Evolutionary conservation across 2,888 invertebrate genomes (phyloP).

Genomic region (Volucella inanis): DNA sequence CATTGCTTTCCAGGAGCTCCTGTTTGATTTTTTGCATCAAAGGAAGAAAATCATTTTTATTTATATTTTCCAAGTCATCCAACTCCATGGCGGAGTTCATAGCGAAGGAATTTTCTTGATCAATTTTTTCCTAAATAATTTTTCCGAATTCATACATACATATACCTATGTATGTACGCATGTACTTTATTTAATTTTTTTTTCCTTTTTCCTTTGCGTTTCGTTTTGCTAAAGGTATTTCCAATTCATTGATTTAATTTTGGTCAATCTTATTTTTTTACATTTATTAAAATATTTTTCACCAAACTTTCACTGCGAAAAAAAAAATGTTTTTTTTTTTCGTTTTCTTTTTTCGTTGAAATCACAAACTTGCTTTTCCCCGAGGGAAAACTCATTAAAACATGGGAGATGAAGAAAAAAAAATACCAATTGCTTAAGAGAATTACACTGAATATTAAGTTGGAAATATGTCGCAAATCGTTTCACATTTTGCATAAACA

Average conservation of each 20-base stretch:
- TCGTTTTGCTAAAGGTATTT: conserved; percentile 1
- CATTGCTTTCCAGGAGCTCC: conserved; percentile 81
- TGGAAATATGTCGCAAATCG: neutral
- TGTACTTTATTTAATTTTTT: conserved; percentile 27
- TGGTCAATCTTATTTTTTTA: conserved; percentile 16
- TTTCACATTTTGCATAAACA: conserved; percentile 58
- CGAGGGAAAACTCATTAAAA: conserved; percentile 67
- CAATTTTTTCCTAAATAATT: conserved; percentile 50
- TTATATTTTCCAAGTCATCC: conserved; percentile 81
- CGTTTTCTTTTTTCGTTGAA: conserved; percentile 9
- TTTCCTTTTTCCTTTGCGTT: conserved; percentile 12
- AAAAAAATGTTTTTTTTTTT: conserved; percentile 53
- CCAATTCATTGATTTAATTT: conserved; percentile 28
- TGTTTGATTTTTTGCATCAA: conserved; percentile 82
- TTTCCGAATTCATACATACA: conserved; percentile 51
- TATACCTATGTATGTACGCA: conserved; percentile 33
- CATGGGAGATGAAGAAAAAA: conserved; percentile 49
- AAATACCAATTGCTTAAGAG: conserved; percentile 15
- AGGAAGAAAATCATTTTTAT: conserved; percentile 82
- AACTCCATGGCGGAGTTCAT: conserved; percentile 80
- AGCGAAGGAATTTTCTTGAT: conserved; percentile 61
- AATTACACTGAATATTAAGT: conserved; percentile 46
- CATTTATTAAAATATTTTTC: conserved; percentile 38
- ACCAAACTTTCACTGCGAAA: conserved; percentile 71
- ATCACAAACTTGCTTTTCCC: conserved; percentile 66